Conservation (phyloP, 2,113 vertebrate genomes). For the Oreochromis spilurus region DNA sequence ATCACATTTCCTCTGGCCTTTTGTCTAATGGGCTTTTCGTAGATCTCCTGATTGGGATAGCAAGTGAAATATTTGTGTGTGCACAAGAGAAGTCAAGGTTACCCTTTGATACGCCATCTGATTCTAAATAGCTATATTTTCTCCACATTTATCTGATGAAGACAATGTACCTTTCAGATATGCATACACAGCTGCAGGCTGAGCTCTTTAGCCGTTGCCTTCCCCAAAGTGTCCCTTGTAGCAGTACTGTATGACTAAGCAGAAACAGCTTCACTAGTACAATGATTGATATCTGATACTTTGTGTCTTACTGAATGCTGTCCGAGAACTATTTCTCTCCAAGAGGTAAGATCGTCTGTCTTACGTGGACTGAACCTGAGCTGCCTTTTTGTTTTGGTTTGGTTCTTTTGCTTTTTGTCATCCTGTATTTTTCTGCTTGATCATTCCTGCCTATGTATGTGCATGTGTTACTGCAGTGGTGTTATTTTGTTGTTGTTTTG, state of each 20-base stretch:
- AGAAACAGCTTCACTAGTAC: background rate
- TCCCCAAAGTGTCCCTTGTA: background rate
- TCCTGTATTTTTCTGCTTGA: background rate
- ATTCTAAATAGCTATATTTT: background rate
- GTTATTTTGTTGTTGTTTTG: background rate
- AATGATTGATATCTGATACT: constrained; percentile 35
- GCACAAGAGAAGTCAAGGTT: constrained; percentile 32
- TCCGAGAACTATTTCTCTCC: constrained; percentile 63
- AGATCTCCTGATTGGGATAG: background rate
- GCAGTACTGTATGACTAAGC: background rate
- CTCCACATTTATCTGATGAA: constrained; percentile 2
- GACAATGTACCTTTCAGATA: background rate
- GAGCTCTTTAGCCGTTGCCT: background rate
- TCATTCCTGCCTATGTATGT: background rate
- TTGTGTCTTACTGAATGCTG: constrained; percentile 70
- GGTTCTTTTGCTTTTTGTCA: background rate
- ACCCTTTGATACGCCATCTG: background rate
- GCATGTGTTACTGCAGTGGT: constrained; percentile 8
- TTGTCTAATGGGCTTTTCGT: constrained; percentile 2
- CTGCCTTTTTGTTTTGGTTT: background rate
- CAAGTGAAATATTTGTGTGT: background rate
- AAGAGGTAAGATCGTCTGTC: constrained; percentile 69
- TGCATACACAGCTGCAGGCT: background rate
- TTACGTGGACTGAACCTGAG: background rate
- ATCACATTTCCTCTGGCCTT: background rate